A percentile compares a stretch with the other conserved stretches of the same genome.
Conservation (phyloP, 23 tunicate species). For the Trididemnum clinides region DNA sequence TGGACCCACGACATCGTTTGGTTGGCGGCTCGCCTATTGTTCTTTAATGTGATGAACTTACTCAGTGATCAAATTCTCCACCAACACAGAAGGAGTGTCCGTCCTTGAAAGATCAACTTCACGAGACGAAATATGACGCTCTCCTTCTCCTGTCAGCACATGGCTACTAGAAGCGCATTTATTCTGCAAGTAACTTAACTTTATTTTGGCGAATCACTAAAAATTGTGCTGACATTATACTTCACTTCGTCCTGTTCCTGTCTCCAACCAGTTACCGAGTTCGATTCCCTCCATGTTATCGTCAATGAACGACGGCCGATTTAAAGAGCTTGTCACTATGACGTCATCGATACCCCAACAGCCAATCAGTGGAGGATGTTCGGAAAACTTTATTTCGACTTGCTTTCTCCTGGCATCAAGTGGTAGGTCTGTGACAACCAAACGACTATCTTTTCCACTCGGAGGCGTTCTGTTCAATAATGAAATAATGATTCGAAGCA, state of each 20-base stretch:
- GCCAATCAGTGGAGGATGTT: constrained; percentile 5
- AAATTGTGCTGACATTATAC: no score
- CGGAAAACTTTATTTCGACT: constrained; percentile 47
- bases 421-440: constrained; percentile 29
- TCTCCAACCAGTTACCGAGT: constrained; percentile 53
- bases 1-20: no score
- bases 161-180: constrained; percentile 48
- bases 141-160: constrained; percentile 27
- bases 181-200: not conserved
- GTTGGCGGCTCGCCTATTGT: no score
- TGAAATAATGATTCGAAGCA: not conserved
- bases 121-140: not conserved
- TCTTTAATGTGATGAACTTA: no score
- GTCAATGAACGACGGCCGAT: constrained; percentile 40
- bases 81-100: no score
- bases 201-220: not conserved
- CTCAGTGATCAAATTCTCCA: no score
- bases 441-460: not conserved
- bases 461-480: not conserved
- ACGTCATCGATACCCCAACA: constrained; percentile 80
- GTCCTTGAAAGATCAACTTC: not conserved
- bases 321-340: constrained; percentile 4
- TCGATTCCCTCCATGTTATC: constrained; percentile 58
- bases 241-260: no score
- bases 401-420: constrained; percentile 39